Evolutionary conservation across 2,113 vertebrate species (phyloP).

Genomic region (Hucho hucho): DNA sequence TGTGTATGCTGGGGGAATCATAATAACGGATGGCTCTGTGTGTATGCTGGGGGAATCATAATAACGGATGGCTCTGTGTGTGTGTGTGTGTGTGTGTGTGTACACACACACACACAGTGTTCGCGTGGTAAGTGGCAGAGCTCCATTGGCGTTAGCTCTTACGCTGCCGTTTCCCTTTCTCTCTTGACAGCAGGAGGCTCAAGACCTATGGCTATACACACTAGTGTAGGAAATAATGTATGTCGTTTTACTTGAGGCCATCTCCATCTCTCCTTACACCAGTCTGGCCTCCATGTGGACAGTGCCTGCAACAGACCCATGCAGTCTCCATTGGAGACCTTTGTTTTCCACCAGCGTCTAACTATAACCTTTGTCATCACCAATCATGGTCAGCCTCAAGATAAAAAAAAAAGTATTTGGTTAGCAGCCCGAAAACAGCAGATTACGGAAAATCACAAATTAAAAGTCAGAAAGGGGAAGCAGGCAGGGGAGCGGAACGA

Average conservation of each 20-base stretch:
- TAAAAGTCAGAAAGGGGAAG: conserved; percentile 34
- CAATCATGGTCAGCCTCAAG: conserved; percentile 45
- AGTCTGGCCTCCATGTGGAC: conserved; percentile 10
- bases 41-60: conserved; percentile 3
- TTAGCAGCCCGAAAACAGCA: conserved; percentile 40
- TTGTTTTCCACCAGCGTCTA: conserved; percentile 40
- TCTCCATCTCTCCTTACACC: not conserved
- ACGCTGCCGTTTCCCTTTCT: not conserved
- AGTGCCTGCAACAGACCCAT: conserved; percentile 6
- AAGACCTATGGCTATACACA: not conserved
- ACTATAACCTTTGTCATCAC: conserved; percentile 51
- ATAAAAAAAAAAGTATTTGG: conserved; percentile 49
- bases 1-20: too few species aligned
- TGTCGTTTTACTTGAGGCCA: not conserved
- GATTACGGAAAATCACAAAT: conserved; percentile 57
- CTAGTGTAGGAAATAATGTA: not conserved
- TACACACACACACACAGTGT: too few species aligned
- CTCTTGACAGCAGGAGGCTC: not conserved
- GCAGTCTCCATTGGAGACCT: conserved; percentile 21
- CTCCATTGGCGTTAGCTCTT: not conserved
- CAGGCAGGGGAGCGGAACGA: conserved; percentile 11
- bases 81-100: conserved; percentile 3
- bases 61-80: not conserved
- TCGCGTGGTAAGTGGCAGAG: not conserved
- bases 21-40: too few species aligned